A percentile compares a stretch with the other conserved stretches of the same genome.
These are phyloP conservation scores for Psettodes erumei DNA, from an alignment of 2,113 vertebrate genomes.

Conservation along the genomic window DNA sequence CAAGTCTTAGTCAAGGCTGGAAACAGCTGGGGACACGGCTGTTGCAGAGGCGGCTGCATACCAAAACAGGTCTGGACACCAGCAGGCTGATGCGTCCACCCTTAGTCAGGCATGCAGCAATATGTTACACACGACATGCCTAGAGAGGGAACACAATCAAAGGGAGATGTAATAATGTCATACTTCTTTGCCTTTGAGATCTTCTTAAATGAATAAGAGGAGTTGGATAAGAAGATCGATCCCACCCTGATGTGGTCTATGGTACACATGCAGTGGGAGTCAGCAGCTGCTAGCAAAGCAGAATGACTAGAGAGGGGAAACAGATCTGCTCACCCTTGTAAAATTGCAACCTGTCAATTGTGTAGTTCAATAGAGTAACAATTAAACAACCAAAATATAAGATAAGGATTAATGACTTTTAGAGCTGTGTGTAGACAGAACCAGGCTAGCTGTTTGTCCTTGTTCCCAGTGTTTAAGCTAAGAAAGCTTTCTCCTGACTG, in stretches of 20 bases:
- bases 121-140: constrained; percentile 54
- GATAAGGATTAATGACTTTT: not conserved
- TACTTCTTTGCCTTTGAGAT: too few relatives aligned
- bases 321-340: too few relatives aligned
- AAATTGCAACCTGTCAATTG: not conserved
- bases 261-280: not conserved
- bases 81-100: constrained; percentile 71
- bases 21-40: constrained; percentile 56
- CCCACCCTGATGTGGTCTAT: not conserved
- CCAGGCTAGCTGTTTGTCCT: not conserved
- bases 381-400: not conserved
- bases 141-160: constrained; percentile 33
- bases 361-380: not conserved
- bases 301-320: too few relatives aligned
- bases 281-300: not conserved
- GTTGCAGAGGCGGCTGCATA: constrained; percentile 73
- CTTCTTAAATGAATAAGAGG: too few relatives aligned
- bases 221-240: not conserved
- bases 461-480: not conserved
- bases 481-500: not conserved
- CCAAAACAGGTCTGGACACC: constrained; percentile 85
- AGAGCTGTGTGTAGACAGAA: not conserved
- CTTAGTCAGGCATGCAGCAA: constrained; percentile 66
- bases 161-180: constrained; percentile 24
- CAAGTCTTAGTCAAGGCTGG: constrained; percentile 33